Conservation (phyloP, 2,888 invertebrate genomes). For the Unio pictorum region DNA sequence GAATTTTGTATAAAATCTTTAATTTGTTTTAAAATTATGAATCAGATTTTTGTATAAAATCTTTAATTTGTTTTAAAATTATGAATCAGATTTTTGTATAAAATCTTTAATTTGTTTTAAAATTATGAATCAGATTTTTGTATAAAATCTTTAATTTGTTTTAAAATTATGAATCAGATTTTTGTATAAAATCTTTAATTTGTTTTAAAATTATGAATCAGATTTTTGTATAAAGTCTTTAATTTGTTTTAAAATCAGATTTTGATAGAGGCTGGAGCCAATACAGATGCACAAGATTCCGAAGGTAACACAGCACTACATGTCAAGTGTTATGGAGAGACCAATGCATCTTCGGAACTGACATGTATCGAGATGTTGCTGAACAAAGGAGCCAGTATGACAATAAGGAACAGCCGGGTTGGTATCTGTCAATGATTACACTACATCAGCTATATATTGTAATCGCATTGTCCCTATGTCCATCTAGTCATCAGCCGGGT, state of each 20-base stretch:
- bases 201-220: too few relatives aligned
- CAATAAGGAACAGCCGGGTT: slow-evolving; percentile 64
- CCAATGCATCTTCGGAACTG: slow-evolving; percentile 54
- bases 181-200: too few relatives aligned
- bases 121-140: too few relatives aligned
- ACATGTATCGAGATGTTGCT: slow-evolving; percentile 62
- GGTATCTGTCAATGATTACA: slow-evolving; percentile 5
- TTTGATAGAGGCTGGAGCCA: slow-evolving; percentile 65
- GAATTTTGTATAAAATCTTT: too few relatives aligned
- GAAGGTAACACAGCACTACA: slow-evolving; percentile 70
- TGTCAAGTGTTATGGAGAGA: slow-evolving; percentile 70
- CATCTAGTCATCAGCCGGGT: slow-evolving; percentile 46
- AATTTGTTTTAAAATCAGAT: slow-evolving; percentile 29
- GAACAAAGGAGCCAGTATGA: slow-evolving; percentile 57
- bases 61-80: too few relatives aligned
- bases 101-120: too few relatives aligned
- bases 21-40: too few relatives aligned
- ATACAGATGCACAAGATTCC: slow-evolving; percentile 60
- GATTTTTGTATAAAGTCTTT: too few relatives aligned
- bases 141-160: too few relatives aligned
- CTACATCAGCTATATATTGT: background rate
- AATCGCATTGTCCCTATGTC: background rate
- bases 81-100: too few relatives aligned
- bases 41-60: slow-evolving; percentile 44
- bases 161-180: too few relatives aligned